phyloP scores from a whole-genome alignment of 2,888 invertebrate genomes.

The Ischnura elegans region DNA sequence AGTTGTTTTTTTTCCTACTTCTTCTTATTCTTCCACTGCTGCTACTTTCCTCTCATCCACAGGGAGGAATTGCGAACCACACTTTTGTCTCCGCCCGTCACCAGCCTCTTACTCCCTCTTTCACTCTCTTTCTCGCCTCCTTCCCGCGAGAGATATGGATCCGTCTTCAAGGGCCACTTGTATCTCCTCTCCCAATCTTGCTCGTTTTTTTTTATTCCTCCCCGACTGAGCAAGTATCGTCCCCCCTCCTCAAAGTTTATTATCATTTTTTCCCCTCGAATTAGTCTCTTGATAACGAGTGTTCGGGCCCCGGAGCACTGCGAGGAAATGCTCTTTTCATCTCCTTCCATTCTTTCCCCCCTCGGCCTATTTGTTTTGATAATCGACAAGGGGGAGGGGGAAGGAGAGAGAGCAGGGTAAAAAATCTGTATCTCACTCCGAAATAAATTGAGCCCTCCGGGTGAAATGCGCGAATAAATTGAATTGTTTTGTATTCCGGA shows the following conservation, averaged over 20 bases:
- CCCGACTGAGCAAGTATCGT: too few species aligned
- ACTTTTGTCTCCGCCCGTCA: neutral
- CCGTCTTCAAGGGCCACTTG: conserved; percentile 28
- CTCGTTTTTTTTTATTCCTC: too few species aligned
- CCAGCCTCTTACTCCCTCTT: too few species aligned
- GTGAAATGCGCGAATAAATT: neutral
- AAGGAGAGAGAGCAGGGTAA: neutral
- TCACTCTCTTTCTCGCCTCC: neutral
- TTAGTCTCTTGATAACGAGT: conserved; percentile 31
- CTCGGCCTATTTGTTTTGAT: neutral
- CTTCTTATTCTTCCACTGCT: neutral
- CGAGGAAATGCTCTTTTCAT: neutral
- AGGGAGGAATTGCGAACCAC: conserved; percentile 3
- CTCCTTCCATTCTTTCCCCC: neutral
- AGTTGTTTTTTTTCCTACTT: neutral
- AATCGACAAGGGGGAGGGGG: neutral
- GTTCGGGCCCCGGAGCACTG: neutral
- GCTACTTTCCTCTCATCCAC: neutral
- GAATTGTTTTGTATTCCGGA: neutral
- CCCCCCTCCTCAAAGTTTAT: conserved; percentile 1
- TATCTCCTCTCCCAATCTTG: neutral
- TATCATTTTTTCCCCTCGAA: conserved; percentile 9
- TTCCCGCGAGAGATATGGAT: neutral
- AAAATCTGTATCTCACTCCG: neutral
- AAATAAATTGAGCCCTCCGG: neutral